A percentile compares a stretch with the other conserved stretches of the same genome.
Evolutionary conservation across 37 sponge, comb jelly and placozoan genomes (phyloP).

Genomic region (Beroe forskalii): DNA sequence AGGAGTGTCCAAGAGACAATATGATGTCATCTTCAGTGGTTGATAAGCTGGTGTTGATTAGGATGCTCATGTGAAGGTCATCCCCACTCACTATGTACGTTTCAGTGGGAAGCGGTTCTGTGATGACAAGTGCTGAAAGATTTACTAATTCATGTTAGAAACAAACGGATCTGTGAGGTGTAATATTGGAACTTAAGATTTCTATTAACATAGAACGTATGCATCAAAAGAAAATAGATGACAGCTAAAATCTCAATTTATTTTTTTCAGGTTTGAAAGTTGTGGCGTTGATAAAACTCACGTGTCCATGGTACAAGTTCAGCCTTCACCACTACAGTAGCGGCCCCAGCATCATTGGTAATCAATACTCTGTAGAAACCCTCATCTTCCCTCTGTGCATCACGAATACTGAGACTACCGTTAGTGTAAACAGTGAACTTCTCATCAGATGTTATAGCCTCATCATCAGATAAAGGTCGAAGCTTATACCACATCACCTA

Average conservation of each 20-base stretch:
- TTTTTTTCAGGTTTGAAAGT: too few species aligned
- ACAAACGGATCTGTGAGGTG: neutral
- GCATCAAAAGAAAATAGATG: too few species aligned
- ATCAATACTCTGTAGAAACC: neutral
- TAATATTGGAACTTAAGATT: neutral
- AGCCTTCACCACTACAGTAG: neutral
- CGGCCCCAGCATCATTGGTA: neutral
- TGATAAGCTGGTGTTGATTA: neutral
- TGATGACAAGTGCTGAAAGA: constrained; percentile 12
- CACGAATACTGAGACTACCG: constrained; percentile 8
- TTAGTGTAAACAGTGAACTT: neutral
- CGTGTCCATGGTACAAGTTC: neutral
- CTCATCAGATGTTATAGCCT: neutral
- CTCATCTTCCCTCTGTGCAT: neutral
- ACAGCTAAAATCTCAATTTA: too few species aligned
- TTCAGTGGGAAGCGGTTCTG: constrained; percentile 25
- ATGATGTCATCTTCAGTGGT: neutral
- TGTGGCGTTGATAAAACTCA: neutral
- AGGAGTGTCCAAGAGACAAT: neutral
- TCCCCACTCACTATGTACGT: constrained; percentile 13
- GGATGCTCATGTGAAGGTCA: neutral
- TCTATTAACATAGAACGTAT: too few species aligned
- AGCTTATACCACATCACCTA: neutral
- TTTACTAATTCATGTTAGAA: neutral
- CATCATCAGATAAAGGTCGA: neutral